phyloP scores from a whole-genome alignment of 2,888 invertebrate species.

The Horisme vitalbata region DNA sequence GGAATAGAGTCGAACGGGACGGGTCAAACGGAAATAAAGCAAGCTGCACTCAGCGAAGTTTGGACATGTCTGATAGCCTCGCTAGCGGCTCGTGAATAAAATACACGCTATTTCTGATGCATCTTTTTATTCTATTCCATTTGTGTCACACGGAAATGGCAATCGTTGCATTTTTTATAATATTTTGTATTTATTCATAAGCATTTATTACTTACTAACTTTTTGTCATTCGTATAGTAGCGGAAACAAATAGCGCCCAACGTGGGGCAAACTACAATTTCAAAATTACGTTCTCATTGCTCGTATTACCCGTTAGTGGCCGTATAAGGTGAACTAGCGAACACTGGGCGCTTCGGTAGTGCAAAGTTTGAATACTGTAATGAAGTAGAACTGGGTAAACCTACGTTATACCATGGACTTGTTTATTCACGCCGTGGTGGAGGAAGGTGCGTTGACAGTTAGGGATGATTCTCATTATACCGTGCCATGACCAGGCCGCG shows the following conservation, averaged over 20 bases:
- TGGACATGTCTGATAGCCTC: conserved; percentile 76
- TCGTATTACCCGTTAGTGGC: conserved; percentile 46
- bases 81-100: conserved; percentile 73
- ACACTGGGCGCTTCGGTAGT: conserved; percentile 20
- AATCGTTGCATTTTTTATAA: neutral
- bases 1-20: conserved; percentile 74
- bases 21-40: conserved; percentile 80
- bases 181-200: conserved; percentile 1
- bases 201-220: conserved; percentile 32
- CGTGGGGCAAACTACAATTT: conserved; percentile 44
- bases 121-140: conserved; percentile 46
- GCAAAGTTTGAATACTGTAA: conserved; percentile 27
- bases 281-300: conserved; percentile 46
- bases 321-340: conserved; percentile 45
- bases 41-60: conserved; percentile 74
- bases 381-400: conserved; percentile 17
- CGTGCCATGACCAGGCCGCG: too few species aligned
- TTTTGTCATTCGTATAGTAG: conserved; percentile 39
- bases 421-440: neutral
- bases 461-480: too few species aligned
- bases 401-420: neutral
- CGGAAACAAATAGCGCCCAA: conserved; percentile 45
- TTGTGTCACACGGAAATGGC: conserved; percentile 31
- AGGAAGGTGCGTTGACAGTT: neutral
- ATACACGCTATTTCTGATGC: conserved; percentile 60